Evolutionary conservation across 2,113 vertebrate genomes (phyloP), one percentile per base, ranked within the genome.

Genomic region (Fulica atra): DNA sequence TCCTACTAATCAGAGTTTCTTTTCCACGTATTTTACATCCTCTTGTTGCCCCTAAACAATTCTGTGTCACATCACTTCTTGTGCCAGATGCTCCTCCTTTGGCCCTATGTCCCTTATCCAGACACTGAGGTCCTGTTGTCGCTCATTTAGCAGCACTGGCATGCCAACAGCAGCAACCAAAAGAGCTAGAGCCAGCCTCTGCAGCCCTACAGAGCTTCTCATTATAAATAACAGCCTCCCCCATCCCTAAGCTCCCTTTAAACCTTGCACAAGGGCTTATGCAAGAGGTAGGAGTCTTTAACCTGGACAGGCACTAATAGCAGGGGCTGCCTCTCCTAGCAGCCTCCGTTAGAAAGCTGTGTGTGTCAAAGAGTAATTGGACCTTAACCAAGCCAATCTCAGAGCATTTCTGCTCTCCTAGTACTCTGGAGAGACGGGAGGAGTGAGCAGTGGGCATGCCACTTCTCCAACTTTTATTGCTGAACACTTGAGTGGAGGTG

Each of bases 401-500:
- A 36, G 64, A 73, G 84, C 54, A 5, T 86, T 91, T 88, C 77
- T 90, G 7, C 59, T 85, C 86, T 61, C 54, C 56, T 24, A 51
- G 91, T 92, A 17, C 63, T 53, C 68, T 8, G 33, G 65, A 93
- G 93, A 89, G 81, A 33, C 6, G 3, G 81, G 70, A 88, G 73
- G 54, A 88, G 90, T 5, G 5, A 87, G 92, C 29, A 0, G 74
- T 9, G 33, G 69, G 51, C 61, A 54, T 60, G 74, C 81, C 66
- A 46, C 92, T 95, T 82, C 94, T 92, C 95, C 80, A 89, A 91
- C 68, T 97, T 94, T 81, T 95, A 95, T 92, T 90, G 97, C 89
- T 69, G 89, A 97, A 92, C 94, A 95, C 93, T 96, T 84, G 95
- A 97, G 96, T 81, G 89, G 96, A 97, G 95, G 96, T 96, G 87